Conservation (phyloP, 1,140 invertebrate species). For the Leguminivora glycinivorella region DNA sequence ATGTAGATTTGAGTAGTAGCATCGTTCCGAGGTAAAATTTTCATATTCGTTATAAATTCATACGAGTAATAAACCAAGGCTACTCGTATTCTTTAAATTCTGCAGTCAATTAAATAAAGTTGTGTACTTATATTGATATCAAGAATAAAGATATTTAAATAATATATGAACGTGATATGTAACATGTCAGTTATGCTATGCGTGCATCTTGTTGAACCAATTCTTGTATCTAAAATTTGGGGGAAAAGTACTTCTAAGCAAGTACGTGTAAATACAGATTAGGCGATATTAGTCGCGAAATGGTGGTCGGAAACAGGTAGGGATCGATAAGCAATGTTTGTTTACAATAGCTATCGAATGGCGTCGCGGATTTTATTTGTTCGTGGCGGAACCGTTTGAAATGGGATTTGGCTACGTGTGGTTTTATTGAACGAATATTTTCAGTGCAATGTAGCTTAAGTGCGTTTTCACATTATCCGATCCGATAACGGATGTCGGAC, state of each 20-base stretch:
- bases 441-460: not conserved
- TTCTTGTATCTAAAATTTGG: not conserved
- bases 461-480: no score
- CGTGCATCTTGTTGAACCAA: not conserved
- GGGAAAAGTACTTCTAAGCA: not conserved
- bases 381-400: not conserved
- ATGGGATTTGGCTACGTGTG: not conserved
- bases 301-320: constrained; percentile 14
- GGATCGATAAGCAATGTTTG: constrained; percentile 11
- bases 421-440: not conserved
- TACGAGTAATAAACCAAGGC: no score
- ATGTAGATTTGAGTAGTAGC: no score
- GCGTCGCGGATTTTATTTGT: not conserved
- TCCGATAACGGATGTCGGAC: no score
- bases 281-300: constrained; percentile 13
- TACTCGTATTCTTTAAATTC: no score
- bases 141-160: no score
- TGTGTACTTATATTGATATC: no score
- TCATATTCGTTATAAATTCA: no score
- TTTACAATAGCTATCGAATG: not conserved
- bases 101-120: no score
- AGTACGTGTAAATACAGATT: constrained; percentile 20
- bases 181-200: not conserved
- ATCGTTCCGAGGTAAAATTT: no score
- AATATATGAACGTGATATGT: not conserved